Evolutionary conservation across 2,888 invertebrate species (phyloP), one percentile per base, ranked within the genome.

Genomic region (Meghimatium bilineatum): DNA sequence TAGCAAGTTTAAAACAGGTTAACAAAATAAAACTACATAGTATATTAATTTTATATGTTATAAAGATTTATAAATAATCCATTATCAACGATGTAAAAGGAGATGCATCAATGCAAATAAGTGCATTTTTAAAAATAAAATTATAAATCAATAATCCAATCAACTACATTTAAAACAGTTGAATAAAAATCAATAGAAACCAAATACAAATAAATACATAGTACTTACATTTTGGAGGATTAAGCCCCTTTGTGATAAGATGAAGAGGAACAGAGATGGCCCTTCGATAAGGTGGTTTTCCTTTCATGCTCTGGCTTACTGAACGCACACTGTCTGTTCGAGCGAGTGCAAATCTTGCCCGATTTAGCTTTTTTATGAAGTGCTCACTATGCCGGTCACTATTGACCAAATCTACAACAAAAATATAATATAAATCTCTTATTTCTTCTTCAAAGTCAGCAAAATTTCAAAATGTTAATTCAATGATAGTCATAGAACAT

Each of bases 261-360:
- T 93, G 93, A 78, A 92, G 90, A 6, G 98, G 98, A 26, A 98
- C 98, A 12, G 98, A 98, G 95, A 97, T 97, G 76, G 98, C 97
- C 86, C 98, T 94, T 94, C 98, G 97, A 94, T 98, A 98, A 0
- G 98, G 98, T 96, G 97, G 97, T 94, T 98, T 98, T 75, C 96
- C 96, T 82, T 97, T 97, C 91, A 98, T 96, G 90, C 97, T 97
- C 44, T 97, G 97, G 92, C 96, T 97, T 80, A 98, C 94, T 0
- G 97, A 97, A 94, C 97, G 96, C 88, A 96, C 89, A 85, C 93
- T 93, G 87, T 93, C 93, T 34, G 93, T 93, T 66, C 93, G 85
- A 0, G 93, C 93, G 80, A 93, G 84, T 0, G 98, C 97, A 92
- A 97, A 97, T 84, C 97, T 96, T 0, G 98, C 98, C 88, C 97